Evolutionary conservation across 2,888 invertebrate species (phyloP).

Genomic region (Schrankia costaestrigalis): DNA sequence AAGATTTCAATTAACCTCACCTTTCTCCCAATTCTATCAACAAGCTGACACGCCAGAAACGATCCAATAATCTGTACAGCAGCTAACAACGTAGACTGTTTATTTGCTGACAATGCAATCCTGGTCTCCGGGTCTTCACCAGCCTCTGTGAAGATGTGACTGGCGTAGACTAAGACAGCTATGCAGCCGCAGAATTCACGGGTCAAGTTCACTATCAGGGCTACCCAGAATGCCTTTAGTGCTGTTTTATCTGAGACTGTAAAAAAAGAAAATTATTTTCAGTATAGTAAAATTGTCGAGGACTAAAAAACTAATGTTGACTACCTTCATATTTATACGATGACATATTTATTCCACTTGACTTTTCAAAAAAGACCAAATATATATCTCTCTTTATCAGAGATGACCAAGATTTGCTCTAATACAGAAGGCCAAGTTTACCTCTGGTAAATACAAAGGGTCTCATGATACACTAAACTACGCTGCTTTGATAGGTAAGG

Average conservation of each 20-base stretch:
- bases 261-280: conserved; percentile 6
- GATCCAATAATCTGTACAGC: conserved; percentile 69
- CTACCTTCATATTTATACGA: too few relatives aligned
- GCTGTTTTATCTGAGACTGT: conserved; percentile 64
- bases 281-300: too few relatives aligned
- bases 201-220: conserved; percentile 65
- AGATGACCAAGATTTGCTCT: too few relatives aligned
- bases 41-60: conserved; percentile 70
- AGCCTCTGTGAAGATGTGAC: conserved; percentile 68
- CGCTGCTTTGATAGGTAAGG: too few relatives aligned
- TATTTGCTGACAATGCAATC: conserved; percentile 63
- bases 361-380: too few relatives aligned
- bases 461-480: too few relatives aligned
- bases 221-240: conserved; percentile 71
- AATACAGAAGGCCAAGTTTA: too few relatives aligned
- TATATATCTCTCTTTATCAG: too few relatives aligned
- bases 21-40: conserved; percentile 67
- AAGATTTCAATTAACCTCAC: conserved; percentile 30
- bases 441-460: too few relatives aligned
- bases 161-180: conserved; percentile 69
- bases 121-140: conserved; percentile 47
- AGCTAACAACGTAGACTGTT: conserved; percentile 69
- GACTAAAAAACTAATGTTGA: too few relatives aligned
- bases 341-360: too few relatives aligned
- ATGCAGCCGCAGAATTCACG: conserved; percentile 74